phyloP scores from a whole-genome alignment of 2,888 invertebrate genomes.

The Melanophora roralis region DNA sequence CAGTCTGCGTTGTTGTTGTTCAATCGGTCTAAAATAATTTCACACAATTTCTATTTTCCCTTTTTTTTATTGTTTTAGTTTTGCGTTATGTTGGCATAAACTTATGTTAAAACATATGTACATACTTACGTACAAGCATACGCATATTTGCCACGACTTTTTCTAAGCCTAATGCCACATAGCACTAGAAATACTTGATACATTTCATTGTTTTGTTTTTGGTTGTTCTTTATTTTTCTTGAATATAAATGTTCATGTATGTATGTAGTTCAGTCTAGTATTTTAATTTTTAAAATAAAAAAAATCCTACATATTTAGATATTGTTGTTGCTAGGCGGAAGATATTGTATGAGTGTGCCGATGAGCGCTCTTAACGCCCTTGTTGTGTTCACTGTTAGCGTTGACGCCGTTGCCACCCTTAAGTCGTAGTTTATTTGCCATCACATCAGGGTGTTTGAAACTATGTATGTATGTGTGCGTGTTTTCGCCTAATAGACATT shows the following conservation, averaged over 20 bases:
- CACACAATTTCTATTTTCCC: not conserved
- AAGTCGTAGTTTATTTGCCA: not conserved
- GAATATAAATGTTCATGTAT: not conserved
- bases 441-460: not conserved
- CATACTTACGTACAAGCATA: too few relatives aligned
- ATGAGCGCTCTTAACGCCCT: slow-evolving; percentile 37
- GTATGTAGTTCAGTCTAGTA: slow-evolving; percentile 7
- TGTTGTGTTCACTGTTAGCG: not conserved
- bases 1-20: not conserved
- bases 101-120: too few relatives aligned
- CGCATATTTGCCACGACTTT: not conserved
- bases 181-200: not conserved
- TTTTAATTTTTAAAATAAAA: not conserved
- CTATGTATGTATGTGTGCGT: not conserved
- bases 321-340: slow-evolving; percentile 69
- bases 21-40: not conserved
- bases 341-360: slow-evolving; percentile 56
- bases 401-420: slow-evolving; percentile 7
- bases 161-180: not conserved
- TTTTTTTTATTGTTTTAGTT: not conserved
- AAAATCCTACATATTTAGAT: too few relatives aligned
- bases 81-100: not conserved
- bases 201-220: too few relatives aligned
- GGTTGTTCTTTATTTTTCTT: too few relatives aligned
- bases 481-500: not conserved